Conservation (phyloP, 2,113 vertebrate species). For the Sceloporus tristichus region DNA sequence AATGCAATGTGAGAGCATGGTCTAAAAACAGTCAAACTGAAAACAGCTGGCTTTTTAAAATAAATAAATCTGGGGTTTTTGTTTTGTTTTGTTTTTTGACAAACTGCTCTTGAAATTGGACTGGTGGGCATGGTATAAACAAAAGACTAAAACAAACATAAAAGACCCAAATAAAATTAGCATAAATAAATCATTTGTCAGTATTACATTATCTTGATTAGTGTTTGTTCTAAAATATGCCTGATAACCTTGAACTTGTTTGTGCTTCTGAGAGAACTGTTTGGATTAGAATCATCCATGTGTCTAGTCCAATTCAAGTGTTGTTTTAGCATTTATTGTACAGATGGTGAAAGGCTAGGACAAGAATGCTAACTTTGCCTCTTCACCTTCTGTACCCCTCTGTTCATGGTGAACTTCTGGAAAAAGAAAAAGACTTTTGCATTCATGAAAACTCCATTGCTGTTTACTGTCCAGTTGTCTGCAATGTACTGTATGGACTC, state of each 20-base stretch:
- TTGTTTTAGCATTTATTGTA: too few relatives aligned
- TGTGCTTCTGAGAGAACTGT: neutral
- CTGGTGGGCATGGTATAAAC: neutral
- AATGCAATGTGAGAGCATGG: neutral
- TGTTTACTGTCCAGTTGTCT: too few relatives aligned
- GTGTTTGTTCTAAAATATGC: neutral
- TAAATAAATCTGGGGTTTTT: neutral
- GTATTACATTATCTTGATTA: neutral
- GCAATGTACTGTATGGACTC: too few relatives aligned
- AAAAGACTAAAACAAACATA: neutral
- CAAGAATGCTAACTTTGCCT: neutral
- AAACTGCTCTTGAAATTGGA: neutral
- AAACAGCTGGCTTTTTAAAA: neutral
- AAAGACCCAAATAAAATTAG: neutral
- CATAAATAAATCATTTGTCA: neutral
- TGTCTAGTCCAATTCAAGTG: neutral
- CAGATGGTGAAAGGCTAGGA: neutral
- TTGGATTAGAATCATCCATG: neutral
- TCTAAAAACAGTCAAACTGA: neutral
- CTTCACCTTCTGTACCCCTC: too few relatives aligned
- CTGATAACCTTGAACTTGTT: neutral
- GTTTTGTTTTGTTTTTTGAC: neutral
- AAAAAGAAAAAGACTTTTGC: too few relatives aligned
- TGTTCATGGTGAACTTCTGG: neutral
- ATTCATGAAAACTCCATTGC: too few relatives aligned